These are phyloP conservation scores for Punctoribates punctum DNA, from an alignment of 2,888 invertebrate genomes.

Conservation along the genomic window DNA sequence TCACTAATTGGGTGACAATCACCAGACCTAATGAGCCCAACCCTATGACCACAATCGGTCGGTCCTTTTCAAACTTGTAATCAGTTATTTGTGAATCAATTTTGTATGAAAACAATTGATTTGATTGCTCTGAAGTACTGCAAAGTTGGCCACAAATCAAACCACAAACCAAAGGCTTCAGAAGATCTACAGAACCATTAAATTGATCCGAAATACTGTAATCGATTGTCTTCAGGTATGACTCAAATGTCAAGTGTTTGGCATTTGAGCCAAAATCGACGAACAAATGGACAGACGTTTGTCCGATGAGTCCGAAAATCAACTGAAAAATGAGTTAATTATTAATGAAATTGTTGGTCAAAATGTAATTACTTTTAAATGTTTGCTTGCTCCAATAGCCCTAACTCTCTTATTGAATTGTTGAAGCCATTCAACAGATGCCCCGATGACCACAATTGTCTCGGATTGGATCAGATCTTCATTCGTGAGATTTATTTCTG, in stretches of 20 bases:
- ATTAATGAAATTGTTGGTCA: neutral
- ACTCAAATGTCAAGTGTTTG: neutral
- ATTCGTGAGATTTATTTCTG: neutral
- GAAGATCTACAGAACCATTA: neutral
- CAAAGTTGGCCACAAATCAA: slow-evolving; percentile 2
- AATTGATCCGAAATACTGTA: neutral
- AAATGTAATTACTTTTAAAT: neutral
- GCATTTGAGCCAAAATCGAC: neutral
- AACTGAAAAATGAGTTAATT: neutral
- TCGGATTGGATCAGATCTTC: neutral
- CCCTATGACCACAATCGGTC: neutral
- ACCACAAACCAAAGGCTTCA: neutral
- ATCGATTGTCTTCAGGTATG: neutral
- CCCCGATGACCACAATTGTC: neutral
- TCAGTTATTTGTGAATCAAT: neutral
- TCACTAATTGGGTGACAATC: neutral
- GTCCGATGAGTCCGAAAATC: neutral
- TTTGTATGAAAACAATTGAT: neutral
- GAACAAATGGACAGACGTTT: neutral
- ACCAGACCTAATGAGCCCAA: neutral
- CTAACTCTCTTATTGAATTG: neutral
- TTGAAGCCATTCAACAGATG: neutral
- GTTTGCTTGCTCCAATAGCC: neutral
- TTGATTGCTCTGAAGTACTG: neutral
- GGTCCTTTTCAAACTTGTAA: neutral